Percentiles rank a stretch among this genome's conserved stretches.
phyloP scores from a whole-genome alignment of 2,113 vertebrate species.

The Terrapene triunguis region DNA sequence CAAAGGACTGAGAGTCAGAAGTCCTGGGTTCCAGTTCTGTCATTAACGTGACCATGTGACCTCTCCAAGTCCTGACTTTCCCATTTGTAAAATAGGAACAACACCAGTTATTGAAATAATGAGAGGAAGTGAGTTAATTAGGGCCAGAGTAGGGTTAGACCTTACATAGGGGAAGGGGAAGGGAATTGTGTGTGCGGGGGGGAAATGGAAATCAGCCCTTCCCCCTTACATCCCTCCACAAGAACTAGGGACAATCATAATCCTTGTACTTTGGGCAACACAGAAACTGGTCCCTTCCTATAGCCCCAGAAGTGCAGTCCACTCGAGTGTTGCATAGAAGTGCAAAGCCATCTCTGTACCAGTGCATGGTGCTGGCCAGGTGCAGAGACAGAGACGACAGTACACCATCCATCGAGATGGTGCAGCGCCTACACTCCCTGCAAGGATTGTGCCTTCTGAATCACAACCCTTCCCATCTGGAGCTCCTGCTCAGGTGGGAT shows the following conservation, averaged over 20 bases:
- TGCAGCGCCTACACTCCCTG: too few species aligned
- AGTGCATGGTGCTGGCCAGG: too few species aligned
- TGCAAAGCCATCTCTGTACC: too few species aligned
- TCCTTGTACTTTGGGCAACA: not conserved
- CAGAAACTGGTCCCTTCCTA: not conserved
- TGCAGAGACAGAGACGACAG: too few species aligned
- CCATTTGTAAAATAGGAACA: not conserved
- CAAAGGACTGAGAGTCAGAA: not conserved
- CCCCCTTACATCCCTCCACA: not conserved
- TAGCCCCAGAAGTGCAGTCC: too few species aligned
- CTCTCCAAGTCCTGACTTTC: not conserved
- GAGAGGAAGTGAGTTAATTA: not conserved
- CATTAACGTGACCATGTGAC: not conserved
- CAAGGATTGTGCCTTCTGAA: too few species aligned
- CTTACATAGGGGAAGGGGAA: not conserved
- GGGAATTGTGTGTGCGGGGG: too few species aligned
- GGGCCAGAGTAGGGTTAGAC: not conserved
- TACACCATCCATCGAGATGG: too few species aligned
- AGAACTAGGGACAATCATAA: not conserved
- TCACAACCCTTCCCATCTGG: too few species aligned
- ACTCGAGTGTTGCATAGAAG: too few species aligned
- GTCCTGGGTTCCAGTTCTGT: not conserved
- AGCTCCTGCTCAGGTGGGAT: too few species aligned
- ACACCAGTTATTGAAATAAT: not conserved
- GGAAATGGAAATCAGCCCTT: not conserved